These are phyloP conservation scores for Tanytarsus gracilentus DNA, from an alignment of 2,888 invertebrate species.

Conservation along the genomic window DNA sequence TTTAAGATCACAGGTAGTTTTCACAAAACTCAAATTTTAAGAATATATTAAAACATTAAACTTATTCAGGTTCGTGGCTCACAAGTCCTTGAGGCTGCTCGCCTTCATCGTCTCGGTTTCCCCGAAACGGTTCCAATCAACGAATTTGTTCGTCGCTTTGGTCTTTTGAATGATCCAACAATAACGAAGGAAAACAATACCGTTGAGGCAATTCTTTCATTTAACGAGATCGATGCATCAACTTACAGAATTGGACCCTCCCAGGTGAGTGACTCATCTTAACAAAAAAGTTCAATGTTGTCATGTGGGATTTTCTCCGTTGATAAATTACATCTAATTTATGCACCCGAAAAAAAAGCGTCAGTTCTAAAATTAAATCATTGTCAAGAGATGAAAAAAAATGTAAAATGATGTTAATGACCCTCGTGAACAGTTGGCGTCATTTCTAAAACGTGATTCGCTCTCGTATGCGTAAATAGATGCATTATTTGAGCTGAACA, in stretches of 20 bases:
- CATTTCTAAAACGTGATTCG: neutral
- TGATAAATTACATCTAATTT: neutral
- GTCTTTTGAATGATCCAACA: slow-evolving; percentile 45
- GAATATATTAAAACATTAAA: neutral
- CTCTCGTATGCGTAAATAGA: neutral
- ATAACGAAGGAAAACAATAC: slow-evolving; percentile 42
- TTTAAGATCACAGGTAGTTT: slow-evolving; percentile 67
- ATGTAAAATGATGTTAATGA: neutral
- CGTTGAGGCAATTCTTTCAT: slow-evolving; percentile 74
- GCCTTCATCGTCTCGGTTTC: slow-evolving; percentile 87
- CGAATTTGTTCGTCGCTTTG: slow-evolving; percentile 81
- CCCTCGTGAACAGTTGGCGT: neutral
- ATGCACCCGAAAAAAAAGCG: neutral
- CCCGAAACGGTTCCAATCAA: slow-evolving; percentile 82
- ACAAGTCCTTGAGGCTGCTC: slow-evolving; percentile 79
- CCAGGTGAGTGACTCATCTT: slow-evolving; percentile 61
- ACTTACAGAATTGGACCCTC: slow-evolving; percentile 85
- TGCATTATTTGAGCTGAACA: neutral
- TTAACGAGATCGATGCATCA: slow-evolving; percentile 74
- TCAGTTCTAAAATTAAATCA: neutral
- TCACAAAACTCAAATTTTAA: neutral
- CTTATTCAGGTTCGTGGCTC: slow-evolving; percentile 69
- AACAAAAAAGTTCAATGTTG: too few relatives aligned
- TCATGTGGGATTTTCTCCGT: too few relatives aligned
- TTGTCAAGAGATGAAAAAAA: neutral